Base-by-base conservation (phyloP, 2,113 vertebrate species). In the Suncus etruscus region DNA sequence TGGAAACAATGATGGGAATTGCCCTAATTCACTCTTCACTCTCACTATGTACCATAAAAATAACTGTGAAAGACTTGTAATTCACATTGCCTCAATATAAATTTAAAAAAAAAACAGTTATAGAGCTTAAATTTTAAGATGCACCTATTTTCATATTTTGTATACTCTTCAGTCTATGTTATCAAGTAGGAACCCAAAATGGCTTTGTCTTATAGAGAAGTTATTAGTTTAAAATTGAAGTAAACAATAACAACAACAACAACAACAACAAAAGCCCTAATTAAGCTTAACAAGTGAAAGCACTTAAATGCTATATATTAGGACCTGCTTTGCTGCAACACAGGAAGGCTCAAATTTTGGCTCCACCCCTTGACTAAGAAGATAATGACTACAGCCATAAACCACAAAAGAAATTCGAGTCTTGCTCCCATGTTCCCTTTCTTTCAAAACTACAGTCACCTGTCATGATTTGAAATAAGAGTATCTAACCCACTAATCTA, bases 381-480 rank as follows among this genome's bases (percentile, higher is more conserved):
- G 79, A 87, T 14, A 92, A 91, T 86, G 51, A 66, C 50, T 45
- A 69, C 0, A 82, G n/a, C 47, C 20, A 20, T 39, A 83, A 89
- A 87, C 27, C 75, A 89, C 66, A 80, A 78, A 31, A 83, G 76
- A 94, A 94, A 94, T 77, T 93, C 61, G 80, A 93, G 22, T 58
- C 58, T 83, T 58, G 14, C 79, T 79, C 66, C 68, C 83, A 84
- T 47, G 47, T 11, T 86, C 87, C 29, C 39, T 54, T 86, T 48
- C 31, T 90, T 84, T 80, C 87, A 87, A 81, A 88, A 94, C 51
- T 66, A 79, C 18, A 90, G 87, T 80, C 74, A 89, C 75, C 90
- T 91, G 39, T 32, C 84, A 68, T 50, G 61, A 76, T 25, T 66
- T 87, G 75, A 91, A 95, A 91, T 24, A 63, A 80, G 18, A 83